Conservation (phyloP, 2,797 vertebrate genomes). For the Echeneis naucrates region DNA sequence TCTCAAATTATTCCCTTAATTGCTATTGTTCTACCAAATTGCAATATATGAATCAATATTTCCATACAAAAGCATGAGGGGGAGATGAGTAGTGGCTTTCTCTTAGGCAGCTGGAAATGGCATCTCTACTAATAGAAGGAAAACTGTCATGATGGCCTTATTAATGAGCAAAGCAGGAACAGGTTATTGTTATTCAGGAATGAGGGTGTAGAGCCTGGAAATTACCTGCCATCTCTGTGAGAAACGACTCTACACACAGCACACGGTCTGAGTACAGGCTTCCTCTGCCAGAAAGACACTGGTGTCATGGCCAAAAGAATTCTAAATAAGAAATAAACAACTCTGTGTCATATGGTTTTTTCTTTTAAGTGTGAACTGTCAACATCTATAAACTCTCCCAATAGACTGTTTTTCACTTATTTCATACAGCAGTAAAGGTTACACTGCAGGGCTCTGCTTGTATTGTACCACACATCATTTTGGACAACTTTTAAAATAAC, state of each 20-base stretch:
- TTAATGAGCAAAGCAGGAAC: conserved; percentile 59
- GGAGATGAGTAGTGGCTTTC: neutral
- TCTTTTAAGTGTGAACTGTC: conserved; percentile 25
- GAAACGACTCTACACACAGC: conserved; percentile 55
- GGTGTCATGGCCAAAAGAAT: conserved; percentile 27
- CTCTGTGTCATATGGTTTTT: conserved; percentile 7
- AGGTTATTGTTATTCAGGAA: conserved; percentile 62
- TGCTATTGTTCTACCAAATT: no score
- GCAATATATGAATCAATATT: no score
- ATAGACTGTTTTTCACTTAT: conserved; percentile 1
- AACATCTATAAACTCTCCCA: conserved; percentile 28
- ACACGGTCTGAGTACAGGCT: conserved; percentile 53
- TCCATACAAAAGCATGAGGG: no score
- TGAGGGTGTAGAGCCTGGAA: conserved; percentile 53
- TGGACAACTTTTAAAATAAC: neutral
- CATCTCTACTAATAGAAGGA: conserved; percentile 21
- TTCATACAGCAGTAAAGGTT: conserved; percentile 11
- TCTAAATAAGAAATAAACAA: conserved; percentile 28
- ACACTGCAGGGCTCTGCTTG: neutral
- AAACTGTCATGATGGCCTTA: conserved; percentile 27
- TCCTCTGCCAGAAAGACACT: conserved; percentile 37
- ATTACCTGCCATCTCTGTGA: conserved; percentile 73
- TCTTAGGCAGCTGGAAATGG: conserved; percentile 15
- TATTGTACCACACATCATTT: neutral
- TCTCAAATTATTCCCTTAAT: no score